Conservation (phyloP, 2,888 invertebrate species). For the Lordiphosa andalusiaca region DNA sequence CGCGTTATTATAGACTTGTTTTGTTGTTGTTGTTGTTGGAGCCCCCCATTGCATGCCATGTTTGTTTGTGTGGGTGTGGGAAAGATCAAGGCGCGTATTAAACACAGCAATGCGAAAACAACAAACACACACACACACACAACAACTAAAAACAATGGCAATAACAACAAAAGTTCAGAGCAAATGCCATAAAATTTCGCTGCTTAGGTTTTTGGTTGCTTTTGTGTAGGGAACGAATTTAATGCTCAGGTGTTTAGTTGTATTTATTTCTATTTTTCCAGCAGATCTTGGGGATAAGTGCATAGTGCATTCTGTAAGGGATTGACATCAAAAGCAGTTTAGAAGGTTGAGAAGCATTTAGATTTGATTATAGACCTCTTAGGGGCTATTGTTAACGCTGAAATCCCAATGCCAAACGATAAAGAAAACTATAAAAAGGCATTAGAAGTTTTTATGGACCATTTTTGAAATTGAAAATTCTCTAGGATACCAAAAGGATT, state of each 20-base stretch:
- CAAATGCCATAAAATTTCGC: conserved; percentile 3
- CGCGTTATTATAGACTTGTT: conserved; percentile 54
- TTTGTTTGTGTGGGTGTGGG: conserved; percentile 55
- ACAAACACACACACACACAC: conserved; percentile 37
- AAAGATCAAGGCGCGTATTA: conserved; percentile 66
- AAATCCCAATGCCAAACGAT: no score
- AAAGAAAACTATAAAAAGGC: no score
- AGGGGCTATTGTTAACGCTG: no score
- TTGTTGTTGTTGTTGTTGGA: conserved; percentile 27
- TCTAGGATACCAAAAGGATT: no score
- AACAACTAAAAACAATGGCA: background rate
- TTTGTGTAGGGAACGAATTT: background rate
- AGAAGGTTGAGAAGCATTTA: no score
- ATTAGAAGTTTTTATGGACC: no score
- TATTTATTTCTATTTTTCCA: no score
- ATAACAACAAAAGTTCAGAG: conserved; percentile 1
- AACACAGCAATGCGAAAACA: conserved; percentile 43
- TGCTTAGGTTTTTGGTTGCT: conserved; percentile 3
- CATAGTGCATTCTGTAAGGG: no score
- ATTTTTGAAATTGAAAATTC: no score
- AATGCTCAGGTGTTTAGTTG: conserved; percentile 8
- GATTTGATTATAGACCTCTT: no score
- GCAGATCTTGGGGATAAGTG: conserved; percentile 1
- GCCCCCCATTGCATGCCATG: conserved; percentile 21
- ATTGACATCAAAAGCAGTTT: no score